A percentile compares a stretch with the other conserved stretches of the same genome.
Conservation (phyloP, 2,888 invertebrate genomes). For the Disparrhopalites patrizii region DNA sequence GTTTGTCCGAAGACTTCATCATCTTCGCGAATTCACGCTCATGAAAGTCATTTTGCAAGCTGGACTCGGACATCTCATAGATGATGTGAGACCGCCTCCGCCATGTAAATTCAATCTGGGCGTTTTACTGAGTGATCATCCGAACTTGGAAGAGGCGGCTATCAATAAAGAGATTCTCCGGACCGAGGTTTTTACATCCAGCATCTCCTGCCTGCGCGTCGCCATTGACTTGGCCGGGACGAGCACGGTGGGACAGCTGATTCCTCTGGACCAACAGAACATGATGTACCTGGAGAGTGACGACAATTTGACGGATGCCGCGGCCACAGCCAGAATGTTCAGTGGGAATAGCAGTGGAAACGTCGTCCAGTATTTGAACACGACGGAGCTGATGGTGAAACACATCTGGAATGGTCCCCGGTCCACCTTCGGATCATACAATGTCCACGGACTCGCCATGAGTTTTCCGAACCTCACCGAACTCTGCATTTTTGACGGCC, state of each 20-base stretch:
- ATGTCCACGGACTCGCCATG: constrained; percentile 27
- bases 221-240: constrained; percentile 31
- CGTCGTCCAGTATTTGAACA: neutral
- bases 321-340: no score
- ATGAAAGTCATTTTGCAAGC: constrained; percentile 36
- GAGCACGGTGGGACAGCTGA: constrained; percentile 24
- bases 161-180: constrained; percentile 1
- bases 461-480: constrained; percentile 36
- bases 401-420: constrained; percentile 4
- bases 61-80: constrained; percentile 30
- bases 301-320: neutral
- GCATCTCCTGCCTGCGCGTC: constrained; percentile 28
- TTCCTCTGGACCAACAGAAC: constrained; percentile 15
- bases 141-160: constrained; percentile 24
- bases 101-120: constrained; percentile 30
- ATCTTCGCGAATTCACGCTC: constrained; percentile 30
- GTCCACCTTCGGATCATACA: constrained; percentile 17
- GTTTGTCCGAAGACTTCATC: constrained; percentile 32
- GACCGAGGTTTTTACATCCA: constrained; percentile 8
- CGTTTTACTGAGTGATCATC: constrained; percentile 34
- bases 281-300: neutral
- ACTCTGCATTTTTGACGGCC: constrained; percentile 37
- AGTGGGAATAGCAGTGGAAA: no score
- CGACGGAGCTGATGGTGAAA: constrained; percentile 13
- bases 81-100: constrained; percentile 28